phyloP scores from a whole-genome alignment of 2,888 invertebrate species.

The Elysia crispata region DNA sequence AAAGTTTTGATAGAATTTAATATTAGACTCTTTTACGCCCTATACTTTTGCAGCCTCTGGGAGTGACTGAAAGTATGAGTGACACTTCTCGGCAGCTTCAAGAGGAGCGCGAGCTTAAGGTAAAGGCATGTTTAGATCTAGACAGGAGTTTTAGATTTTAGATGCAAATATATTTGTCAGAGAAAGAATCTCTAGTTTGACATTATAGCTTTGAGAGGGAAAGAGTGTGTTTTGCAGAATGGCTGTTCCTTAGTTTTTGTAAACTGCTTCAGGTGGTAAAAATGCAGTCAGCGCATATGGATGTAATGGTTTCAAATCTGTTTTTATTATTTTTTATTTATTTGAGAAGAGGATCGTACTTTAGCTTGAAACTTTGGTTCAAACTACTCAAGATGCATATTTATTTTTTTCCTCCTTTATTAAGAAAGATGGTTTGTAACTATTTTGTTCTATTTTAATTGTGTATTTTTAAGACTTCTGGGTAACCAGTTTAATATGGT shows the following conservation, averaged over 20 bases:
- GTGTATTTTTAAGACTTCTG: too few relatives aligned
- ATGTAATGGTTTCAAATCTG: too few relatives aligned
- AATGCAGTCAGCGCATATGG: neutral
- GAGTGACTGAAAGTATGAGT: conserved; percentile 68
- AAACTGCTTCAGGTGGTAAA: neutral
- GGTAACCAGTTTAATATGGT: neutral
- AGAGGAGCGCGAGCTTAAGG: conserved; percentile 72
- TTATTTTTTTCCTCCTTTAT: neutral
- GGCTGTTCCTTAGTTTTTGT: neutral
- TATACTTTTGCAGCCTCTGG: conserved; percentile 65
- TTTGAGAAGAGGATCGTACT: too few relatives aligned
- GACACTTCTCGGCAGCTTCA: conserved; percentile 69
- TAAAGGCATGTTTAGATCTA: conserved; percentile 41
- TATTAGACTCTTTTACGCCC: too few relatives aligned
- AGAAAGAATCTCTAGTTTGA: too few relatives aligned
- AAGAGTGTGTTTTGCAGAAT: too few relatives aligned
- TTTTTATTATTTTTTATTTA: too few relatives aligned
- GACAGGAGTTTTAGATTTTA: conserved; percentile 23
- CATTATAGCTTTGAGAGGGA: too few relatives aligned
- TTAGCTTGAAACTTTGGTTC: too few relatives aligned
- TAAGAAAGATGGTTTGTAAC: neutral
- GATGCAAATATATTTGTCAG: neutral
- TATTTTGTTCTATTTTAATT: neutral
- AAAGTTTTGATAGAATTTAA: too few relatives aligned
- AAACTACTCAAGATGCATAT: too few relatives aligned